Evolutionary conservation across 2,888 invertebrate species (phyloP), one percentile per base, ranked within the genome.

Genomic region (Eupelmus urozonus): DNA sequence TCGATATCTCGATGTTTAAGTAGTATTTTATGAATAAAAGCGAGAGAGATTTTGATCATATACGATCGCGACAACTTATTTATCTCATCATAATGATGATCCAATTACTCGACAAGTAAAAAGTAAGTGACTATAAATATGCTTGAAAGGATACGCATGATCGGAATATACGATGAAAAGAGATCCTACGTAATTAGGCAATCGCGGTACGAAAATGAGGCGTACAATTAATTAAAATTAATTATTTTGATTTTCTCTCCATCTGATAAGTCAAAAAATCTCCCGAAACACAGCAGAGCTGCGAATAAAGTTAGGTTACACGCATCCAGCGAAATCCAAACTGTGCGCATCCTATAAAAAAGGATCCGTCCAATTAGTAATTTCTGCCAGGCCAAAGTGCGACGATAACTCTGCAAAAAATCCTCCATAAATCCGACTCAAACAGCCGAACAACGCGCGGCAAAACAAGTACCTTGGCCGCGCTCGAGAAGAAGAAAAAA

Each of bases 381-480:
- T 40, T 40, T 34, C 25, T 18, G 40, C 59, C 29, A 16, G 25
- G 13, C 45, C 1, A 59, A 70, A 70, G 27, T 45, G 45, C 62
- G 23, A n/a, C 60, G 53, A 75, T 75, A 75, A 75, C 49, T 67
- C 60, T 49, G 51, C 3, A 3, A 55, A 45, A 59, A 66, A 57
- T 60, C 67, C 49, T 20, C 63, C 67, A 67, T 75, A 75, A 75
- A 75, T 75, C 70, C 55, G 18, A 5, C n/a, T 2, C 18, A 49
- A 27, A 23, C 42, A 42, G 16, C 5, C 25, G 3, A 27, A 27
- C 1, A n/a, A 3, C n/a, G 40, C 13, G 25, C n/a, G 25, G n/a
- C 25, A 3, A 18, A 9, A 67, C 4, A 40, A 67, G 60, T n/a
- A 45, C 27, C 4, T 0, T 7, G n/a, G 16, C 55, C 4, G 29